Evolutionary conservation across 1,140 invertebrate genomes (phyloP), one percentile per base, ranked within the genome.

Genomic region (Maniola jurtina): DNA sequence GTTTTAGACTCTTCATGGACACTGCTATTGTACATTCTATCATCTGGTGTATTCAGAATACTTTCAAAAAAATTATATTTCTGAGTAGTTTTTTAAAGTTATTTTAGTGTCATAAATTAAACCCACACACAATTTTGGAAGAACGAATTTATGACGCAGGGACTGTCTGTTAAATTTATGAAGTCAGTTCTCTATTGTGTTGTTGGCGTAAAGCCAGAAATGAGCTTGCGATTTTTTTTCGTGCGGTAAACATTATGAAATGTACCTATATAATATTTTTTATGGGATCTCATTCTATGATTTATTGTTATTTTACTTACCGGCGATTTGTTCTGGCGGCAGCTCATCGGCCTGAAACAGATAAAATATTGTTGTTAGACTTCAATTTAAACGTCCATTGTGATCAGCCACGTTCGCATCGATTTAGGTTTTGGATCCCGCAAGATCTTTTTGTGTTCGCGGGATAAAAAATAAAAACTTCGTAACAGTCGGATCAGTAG

Each of bases 241-340:
- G 70, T 69, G 73, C 67, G 73, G 73, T 82, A 79, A 80, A 78
- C 76, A 77, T 77, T 73, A 79, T 65, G 68, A 68, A 71, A 63
- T 63, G 56, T 11, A n/a, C n/a, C n/a, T n/a, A 40, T 11, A 11
- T 60, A 68, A 71, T 68, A 72, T 62, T 68, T 74, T 56, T 68
- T 58, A 56, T 57, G 35, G 33, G 35, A 34, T 34, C 10, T 60
- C 47, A n/a, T 52, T 36, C 47, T 64, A 69, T 59, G 63, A 50
- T 48, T 54, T 57, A 62, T 40, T 55, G 42, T 60, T 56, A 68
- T 80, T 25, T 25, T 66, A 75, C 88, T 89, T 80, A 92, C 90
- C 88, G 77, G 90, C 89, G 68, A 91, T 91, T 75, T 91, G 90
- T 89, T 91, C 89, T 86, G 90, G 80, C 38, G 90, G 90, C 70